phyloP scores from a whole-genome alignment of 2,113 vertebrate species.

The Anarhynchus alexandrinus region DNA sequence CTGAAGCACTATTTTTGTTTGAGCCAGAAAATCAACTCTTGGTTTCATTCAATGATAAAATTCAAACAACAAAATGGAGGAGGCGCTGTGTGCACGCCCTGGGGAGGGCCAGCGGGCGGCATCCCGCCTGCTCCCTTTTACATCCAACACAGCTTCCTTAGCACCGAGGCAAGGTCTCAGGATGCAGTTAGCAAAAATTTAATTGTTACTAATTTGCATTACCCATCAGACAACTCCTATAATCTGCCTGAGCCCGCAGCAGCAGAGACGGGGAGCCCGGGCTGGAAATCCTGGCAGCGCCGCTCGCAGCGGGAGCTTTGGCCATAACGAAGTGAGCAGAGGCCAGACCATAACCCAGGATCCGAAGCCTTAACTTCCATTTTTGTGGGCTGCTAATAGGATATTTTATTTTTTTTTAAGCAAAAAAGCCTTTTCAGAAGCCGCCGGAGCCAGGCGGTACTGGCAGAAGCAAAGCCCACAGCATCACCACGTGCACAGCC shows the following conservation, averaged over 20 bases:
- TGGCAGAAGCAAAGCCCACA: background rate
- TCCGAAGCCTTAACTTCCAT: background rate
- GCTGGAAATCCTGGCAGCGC: background rate
- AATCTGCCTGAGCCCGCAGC: background rate
- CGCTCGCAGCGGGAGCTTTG: background rate
- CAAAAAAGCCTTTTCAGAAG: background rate
- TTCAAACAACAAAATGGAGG: background rate
- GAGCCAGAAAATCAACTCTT: background rate
- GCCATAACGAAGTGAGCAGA: fast-evolving
- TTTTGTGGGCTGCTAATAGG: background rate
- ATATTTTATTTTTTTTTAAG: background rate
- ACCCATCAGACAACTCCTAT: background rate
- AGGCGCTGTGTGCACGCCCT: fast-evolving
- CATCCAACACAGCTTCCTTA: background rate
- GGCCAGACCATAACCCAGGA: background rate
- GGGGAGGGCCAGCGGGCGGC: background rate
- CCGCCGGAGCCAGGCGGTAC: background rate
- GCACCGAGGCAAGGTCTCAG: background rate
- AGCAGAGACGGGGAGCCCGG: background rate
- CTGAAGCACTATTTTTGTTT: background rate
- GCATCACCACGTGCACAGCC: fast-evolving
- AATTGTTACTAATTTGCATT: background rate
- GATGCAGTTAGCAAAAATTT: background rate
- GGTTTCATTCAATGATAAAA: background rate
- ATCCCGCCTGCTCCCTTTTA: background rate